These are phyloP conservation scores for Sebastes cheni DNA, from an alignment of 2,797 vertebrate species.

Conservation along the genomic window DNA sequence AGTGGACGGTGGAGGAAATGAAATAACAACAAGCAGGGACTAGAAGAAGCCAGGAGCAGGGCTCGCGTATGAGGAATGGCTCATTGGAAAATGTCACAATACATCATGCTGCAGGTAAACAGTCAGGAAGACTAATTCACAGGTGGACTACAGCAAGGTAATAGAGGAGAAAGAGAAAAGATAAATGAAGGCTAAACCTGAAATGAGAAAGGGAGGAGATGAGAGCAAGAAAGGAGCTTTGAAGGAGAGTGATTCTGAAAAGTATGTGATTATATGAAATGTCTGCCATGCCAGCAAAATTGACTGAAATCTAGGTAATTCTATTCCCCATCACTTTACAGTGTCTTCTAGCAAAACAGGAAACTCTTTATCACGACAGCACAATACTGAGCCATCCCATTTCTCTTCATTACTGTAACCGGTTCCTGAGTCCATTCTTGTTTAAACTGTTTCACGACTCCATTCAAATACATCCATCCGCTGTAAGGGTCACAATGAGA, in stretches of 20 bases:
- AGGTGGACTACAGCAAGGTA: constrained; percentile 51
- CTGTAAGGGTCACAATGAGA: background rate
- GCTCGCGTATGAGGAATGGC: constrained; percentile 48
- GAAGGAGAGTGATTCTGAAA: constrained; percentile 22
- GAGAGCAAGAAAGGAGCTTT: constrained; percentile 6
- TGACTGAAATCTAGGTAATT: constrained; percentile 17
- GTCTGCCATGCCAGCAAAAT: constrained; percentile 3
- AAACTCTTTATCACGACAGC: constrained; percentile 5
- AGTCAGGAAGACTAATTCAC: constrained; percentile 58
- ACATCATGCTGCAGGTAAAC: constrained; percentile 57
- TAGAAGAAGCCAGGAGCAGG: constrained; percentile 20
- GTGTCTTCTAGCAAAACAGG: background rate
- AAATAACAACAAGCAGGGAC: constrained; percentile 52
- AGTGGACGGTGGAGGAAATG: constrained; percentile 50
- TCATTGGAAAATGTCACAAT: constrained; percentile 72
- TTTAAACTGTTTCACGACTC: background rate
- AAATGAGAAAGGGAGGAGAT: constrained; percentile 29
- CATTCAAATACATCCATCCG: background rate
- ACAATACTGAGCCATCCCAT: background rate
- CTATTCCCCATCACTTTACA: constrained; percentile 8
- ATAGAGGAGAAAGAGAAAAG: constrained; percentile 41
- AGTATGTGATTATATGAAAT: constrained; percentile 29
- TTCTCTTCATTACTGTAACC: constrained; percentile 5
- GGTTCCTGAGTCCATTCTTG: background rate
- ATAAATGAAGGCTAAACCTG: constrained; percentile 43